Evolutionary conservation across 2,888 invertebrate genomes (phyloP).

Genomic region (Epistrophe eligans): DNA sequence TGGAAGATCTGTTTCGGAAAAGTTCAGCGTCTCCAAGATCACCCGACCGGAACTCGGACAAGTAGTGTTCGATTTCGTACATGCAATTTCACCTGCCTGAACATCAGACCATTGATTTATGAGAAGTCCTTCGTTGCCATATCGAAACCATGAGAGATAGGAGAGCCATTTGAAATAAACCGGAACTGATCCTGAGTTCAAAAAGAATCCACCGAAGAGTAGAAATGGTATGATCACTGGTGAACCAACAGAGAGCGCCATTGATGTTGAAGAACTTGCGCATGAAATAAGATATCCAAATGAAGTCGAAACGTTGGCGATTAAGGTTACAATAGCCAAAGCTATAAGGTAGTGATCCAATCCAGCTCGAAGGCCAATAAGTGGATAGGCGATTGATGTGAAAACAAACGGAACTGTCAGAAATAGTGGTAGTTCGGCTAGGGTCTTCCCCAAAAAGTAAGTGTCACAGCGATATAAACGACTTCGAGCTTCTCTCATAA

Average conservation of each 20-base stretch:
- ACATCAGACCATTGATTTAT: slow-evolving; percentile 95
- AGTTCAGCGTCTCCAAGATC: slow-evolving; percentile 91
- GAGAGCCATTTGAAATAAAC: slow-evolving; percentile 93
- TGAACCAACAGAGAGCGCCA: slow-evolving; percentile 96
- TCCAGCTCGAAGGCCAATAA: slow-evolving; percentile 92
- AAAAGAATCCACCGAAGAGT: slow-evolving; percentile 97
- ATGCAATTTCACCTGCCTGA: slow-evolving; percentile 89
- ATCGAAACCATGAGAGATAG: slow-evolving; percentile 96
- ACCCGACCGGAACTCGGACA: slow-evolving; percentile 92
- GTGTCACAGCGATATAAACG: slow-evolving; percentile 96
- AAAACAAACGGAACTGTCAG: slow-evolving; percentile 93
- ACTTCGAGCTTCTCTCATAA: slow-evolving; percentile 93
- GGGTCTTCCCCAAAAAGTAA: slow-evolving; percentile 95
- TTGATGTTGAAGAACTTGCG: slow-evolving; percentile 91
- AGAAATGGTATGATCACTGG: slow-evolving; percentile 96
- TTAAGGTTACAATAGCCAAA: slow-evolving; percentile 90
- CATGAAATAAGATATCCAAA: slow-evolving; percentile 97
- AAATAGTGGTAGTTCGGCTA: slow-evolving; percentile 95
- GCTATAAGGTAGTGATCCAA: slow-evolving; percentile 89
- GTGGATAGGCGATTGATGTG: slow-evolving; percentile 92
- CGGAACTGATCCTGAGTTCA: slow-evolving; percentile 95
- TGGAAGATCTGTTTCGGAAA: slow-evolving; percentile 88
- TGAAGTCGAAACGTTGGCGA: slow-evolving; percentile 94
- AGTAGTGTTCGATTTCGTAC: slow-evolving; percentile 89
- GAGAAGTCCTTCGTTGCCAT: slow-evolving; percentile 94